Base-by-base conservation (phyloP, 2,888 invertebrate species). In the Ethmia dodecea region DNA sequence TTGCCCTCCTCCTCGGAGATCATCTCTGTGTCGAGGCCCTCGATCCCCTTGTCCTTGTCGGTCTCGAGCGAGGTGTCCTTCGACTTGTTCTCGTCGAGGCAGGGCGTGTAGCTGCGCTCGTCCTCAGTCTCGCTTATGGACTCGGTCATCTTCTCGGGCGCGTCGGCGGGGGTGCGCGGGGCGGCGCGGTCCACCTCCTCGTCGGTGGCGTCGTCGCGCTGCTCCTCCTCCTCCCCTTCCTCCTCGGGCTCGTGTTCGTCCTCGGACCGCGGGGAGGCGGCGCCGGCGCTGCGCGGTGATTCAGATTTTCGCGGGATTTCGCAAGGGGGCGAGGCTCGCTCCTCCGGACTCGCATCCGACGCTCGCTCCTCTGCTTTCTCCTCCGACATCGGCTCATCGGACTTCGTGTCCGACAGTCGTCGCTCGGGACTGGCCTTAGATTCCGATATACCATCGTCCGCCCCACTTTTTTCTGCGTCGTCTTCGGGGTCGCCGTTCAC, bases 1-100 rank as follows among this genome's bases (percentile, higher is more conserved):
- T 89, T 87, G 28, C 89, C 90, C 55, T 91, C 92, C 43, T 92
- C 92, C 57, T 92, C 92, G 0, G 93, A 93, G 49, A 93, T 92
- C 66, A 92, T 80, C 72, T 93, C 93, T 0, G 93, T 93, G 52
- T 91, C 92, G 44, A 93, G 87, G 2, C 90, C 92, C 49, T 83
- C 88, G 35, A 89, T 66, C 1, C 81, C 88, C 26, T 65, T 72
- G n/a, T 71, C 78, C 37, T 70, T 73, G 18, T 73, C 76, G 1
- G 60, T 56, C 35, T 77, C 83, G 20, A 73, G 48, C 1, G 80
- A 75, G 1, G 67, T 70, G 38, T 77, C 79, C 41, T 75, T 67
- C 14, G 79, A 86, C 47, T 88, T 88, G 51, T 87, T 86, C 62
- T 92, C 92, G 65, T 92, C 92, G 34, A 92, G 80, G 49, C 92